Evolutionary conservation across 1,140 invertebrate species (phyloP).

Genomic region (Lerema accius): DNA sequence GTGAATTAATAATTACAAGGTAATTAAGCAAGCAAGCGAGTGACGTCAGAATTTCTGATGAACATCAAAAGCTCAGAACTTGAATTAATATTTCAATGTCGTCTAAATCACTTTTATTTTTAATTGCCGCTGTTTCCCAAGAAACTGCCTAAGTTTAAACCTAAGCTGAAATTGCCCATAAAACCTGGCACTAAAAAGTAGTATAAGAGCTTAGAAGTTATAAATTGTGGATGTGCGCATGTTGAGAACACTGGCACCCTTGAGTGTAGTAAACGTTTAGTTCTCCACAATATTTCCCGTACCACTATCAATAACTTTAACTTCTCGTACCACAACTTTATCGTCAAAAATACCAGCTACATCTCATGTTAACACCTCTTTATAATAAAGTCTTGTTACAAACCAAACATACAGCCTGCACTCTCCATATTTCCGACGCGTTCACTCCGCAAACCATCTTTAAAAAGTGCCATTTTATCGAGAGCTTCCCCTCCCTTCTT

Average conservation of each 20-base stretch:
- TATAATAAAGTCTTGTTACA: conserved; percentile 69
- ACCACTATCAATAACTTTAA: conserved; percentile 26
- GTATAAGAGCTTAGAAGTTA: conserved; percentile 5
- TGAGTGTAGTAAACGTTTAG: conserved; percentile 22
- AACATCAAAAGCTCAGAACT: conserved; percentile 2
- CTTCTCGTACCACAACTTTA: conserved; percentile 10
- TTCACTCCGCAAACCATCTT: conserved; percentile 49
- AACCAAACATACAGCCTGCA: conserved; percentile 58
- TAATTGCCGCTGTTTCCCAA: conserved; percentile 13
- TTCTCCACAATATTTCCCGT: conserved; percentile 15
- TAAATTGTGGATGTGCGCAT: conserved; percentile 14
- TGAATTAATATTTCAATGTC: conserved; percentile 23
- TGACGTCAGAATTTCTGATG: conserved; percentile 9
- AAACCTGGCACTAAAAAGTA: conserved; percentile 24
- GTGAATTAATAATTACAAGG: neutral
- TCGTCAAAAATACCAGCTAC: conserved; percentile 48
- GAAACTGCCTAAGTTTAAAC: conserved; percentile 26
- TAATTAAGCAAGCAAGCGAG: conserved; percentile 6
- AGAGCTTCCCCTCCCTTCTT: conserved; percentile 37
- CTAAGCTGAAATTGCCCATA: conserved; percentile 27
- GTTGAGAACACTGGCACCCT: conserved; percentile 11
- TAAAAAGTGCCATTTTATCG: conserved; percentile 44
- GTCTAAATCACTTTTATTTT: conserved; percentile 6
- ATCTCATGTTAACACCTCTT: conserved; percentile 59
- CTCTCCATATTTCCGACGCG: conserved; percentile 58